phyloP scores from a whole-genome alignment of 2,888 invertebrate species.

The Drosophila imparisetae region DNA sequence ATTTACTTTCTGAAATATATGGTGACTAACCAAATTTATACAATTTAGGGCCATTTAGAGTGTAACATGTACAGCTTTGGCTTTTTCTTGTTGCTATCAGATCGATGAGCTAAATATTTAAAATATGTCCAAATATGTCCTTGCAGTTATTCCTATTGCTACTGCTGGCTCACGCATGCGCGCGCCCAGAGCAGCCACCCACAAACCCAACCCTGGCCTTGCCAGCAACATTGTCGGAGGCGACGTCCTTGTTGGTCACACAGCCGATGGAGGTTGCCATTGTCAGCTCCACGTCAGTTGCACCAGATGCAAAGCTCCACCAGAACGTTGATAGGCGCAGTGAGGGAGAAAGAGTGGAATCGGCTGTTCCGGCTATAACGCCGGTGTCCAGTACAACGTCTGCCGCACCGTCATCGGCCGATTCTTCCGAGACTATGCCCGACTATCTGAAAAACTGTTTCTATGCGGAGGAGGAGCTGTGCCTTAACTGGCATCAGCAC shows the following conservation, averaged over 20 bases:
- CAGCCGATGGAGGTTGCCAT: constrained; percentile 10
- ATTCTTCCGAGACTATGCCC: constrained; percentile 44
- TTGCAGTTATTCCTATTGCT: constrained; percentile 42
- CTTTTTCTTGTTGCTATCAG: constrained; percentile 18
- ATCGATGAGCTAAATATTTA: constrained; percentile 20
- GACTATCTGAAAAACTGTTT: constrained; percentile 80
- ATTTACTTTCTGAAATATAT: background rate
- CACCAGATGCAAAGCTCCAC: background rate
- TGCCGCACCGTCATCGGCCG: constrained; percentile 11
- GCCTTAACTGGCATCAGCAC: constrained; percentile 65
- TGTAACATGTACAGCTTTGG: constrained; percentile 2
- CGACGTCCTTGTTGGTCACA: constrained; percentile 9
- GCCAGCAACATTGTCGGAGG: constrained; percentile 11
- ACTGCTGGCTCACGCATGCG: constrained; percentile 41
- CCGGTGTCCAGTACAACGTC: constrained; percentile 36
- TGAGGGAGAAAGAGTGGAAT: constrained; percentile 15
- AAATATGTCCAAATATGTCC: background rate
- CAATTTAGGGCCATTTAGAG: background rate
- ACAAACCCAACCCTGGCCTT: constrained; percentile 6
- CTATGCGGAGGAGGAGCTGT: constrained; percentile 81
- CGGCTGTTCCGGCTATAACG: constrained; percentile 1
- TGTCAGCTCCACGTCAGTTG: constrained; percentile 3
- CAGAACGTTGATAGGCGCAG: constrained; percentile 11
- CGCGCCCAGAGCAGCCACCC: constrained; percentile 28
- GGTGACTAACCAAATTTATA: background rate